Percentiles rank a stretch among this genome's conserved stretches.
These are phyloP conservation scores for Ecliptopera silaceata DNA, from an alignment of 2,888 invertebrate species.

Conservation along the genomic window DNA sequence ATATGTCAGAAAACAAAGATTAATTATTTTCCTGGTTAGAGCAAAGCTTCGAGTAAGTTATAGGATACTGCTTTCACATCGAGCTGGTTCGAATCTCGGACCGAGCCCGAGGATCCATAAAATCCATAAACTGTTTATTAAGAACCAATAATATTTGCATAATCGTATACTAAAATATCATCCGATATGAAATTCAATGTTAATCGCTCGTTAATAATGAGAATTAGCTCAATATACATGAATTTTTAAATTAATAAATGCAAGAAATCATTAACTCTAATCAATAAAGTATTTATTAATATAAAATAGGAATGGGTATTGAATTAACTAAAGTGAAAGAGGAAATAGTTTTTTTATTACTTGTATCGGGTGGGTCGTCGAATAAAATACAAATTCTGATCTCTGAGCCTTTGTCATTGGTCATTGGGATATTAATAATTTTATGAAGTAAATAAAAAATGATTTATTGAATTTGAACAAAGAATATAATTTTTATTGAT, in stretches of 20 bases:
- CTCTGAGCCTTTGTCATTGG: conserved; percentile 24
- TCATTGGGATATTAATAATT: conserved; percentile 23
- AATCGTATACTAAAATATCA: conserved; percentile 72
- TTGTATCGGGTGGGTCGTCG: conserved; percentile 39
- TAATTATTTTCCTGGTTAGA: no score
- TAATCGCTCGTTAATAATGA: conserved; percentile 72
- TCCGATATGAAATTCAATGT: conserved; percentile 75
- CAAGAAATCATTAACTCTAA: conserved; percentile 61
- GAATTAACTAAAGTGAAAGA: conserved; percentile 54
- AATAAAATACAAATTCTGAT: conserved; percentile 39
- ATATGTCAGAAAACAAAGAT: no score
- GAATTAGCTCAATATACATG: conserved; percentile 71
- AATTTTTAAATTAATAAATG: conserved; percentile 63
- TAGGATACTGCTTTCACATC: no score
- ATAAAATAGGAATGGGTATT: conserved; percentile 50
- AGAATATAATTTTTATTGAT: conserved; percentile 19
- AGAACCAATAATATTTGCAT: conserved; percentile 81
- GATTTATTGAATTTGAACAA: conserved; percentile 27
- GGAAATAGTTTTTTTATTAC: conserved; percentile 57
- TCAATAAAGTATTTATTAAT: conserved; percentile 65
- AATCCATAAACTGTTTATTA: conserved; percentile 76
- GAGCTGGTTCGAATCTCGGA: no score
- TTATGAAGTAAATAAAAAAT: conserved; percentile 28
- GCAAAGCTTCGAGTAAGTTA: no score
- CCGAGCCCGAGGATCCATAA: no score